These are phyloP conservation scores for Lordiphosa mommai DNA, from an alignment of 1,140 invertebrate species.

Conservation along the genomic window DNA sequence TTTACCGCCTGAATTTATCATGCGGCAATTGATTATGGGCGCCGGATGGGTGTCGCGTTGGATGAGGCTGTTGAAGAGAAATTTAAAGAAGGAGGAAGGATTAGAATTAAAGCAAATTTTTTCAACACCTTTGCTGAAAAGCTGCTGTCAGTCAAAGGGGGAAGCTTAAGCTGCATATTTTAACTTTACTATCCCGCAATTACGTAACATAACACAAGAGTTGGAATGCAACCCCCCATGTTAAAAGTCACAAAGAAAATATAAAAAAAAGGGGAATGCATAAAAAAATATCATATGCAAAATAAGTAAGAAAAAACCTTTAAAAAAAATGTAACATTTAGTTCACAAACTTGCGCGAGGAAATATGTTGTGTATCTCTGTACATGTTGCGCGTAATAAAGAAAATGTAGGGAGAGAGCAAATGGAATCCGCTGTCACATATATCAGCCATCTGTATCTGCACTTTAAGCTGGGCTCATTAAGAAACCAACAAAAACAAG, in stretches of 20 bases:
- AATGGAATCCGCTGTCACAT: too few relatives aligned
- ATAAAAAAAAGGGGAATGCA: conserved; percentile 34
- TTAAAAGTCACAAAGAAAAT: background rate
- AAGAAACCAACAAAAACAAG: conserved; percentile 41
- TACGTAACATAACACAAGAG: too few relatives aligned
- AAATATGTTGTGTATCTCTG: too few relatives aligned
- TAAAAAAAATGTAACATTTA: conserved; percentile 27
- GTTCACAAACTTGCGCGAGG: background rate
- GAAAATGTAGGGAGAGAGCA: too few relatives aligned
- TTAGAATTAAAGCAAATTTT: too few relatives aligned
- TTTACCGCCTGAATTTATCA: conserved; percentile 82
- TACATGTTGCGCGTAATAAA: too few relatives aligned
- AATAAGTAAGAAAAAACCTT: conserved; percentile 27
- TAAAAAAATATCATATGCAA: conserved; percentile 36
- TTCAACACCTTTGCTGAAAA: background rate
- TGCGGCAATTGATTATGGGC: conserved; percentile 89
- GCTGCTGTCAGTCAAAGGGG: too few relatives aligned
- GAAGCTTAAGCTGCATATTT: too few relatives aligned
- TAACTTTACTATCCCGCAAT: too few relatives aligned
- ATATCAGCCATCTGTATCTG: too few relatives aligned
- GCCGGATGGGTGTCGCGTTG: conserved; percentile 88
- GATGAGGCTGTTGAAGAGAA: conserved; percentile 82
- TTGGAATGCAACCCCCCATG: too few relatives aligned
- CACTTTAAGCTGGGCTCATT: conserved; percentile 38
- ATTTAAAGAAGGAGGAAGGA: too few relatives aligned